Evolutionary conservation across 2,797 vertebrate genomes (phyloP).

Genomic region (Myripristis murdjan): DNA sequence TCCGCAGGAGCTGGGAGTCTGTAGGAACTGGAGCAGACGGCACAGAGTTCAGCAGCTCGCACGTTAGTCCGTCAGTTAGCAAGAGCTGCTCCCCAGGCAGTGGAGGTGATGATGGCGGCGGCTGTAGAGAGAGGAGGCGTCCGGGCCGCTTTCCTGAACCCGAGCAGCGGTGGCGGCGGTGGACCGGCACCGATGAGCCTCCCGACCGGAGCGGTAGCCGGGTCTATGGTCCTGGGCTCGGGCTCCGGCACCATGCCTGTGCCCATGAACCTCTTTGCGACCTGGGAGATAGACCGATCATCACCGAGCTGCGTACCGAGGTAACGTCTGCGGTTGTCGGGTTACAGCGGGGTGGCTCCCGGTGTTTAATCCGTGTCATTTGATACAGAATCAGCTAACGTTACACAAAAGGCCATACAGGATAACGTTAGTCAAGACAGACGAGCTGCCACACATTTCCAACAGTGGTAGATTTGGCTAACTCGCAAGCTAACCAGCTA

Average conservation of each 20-base stretch:
- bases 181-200: constrained; percentile 74
- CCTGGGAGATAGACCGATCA: constrained; percentile 88
- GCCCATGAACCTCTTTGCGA: constrained; percentile 88
- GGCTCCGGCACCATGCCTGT: constrained; percentile 81
- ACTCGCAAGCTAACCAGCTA: constrained; percentile 71
- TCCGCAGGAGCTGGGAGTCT: constrained; percentile 60
- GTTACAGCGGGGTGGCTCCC: constrained; percentile 2
- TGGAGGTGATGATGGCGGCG: constrained; percentile 88
- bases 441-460: constrained; percentile 64
- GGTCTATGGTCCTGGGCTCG: constrained; percentile 75
- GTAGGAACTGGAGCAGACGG: constrained; percentile 69
- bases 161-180: constrained; percentile 79
- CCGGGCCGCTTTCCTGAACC: constrained; percentile 88
- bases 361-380: constrained; percentile 17
- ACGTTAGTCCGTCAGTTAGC: constrained; percentile 75
- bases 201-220: constrained; percentile 76
- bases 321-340: constrained; percentile 65
- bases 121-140: constrained; percentile 87
- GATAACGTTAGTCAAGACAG: constrained; percentile 27
- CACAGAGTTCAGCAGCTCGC: constrained; percentile 65
- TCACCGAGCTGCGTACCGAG: constrained; percentile 88
- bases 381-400: constrained; percentile 3
- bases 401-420: constrained; percentile 51
- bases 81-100: constrained; percentile 78
- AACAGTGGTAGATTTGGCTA: constrained; percentile 56